A percentile compares a stretch with the other conserved stretches of the same genome.
Evolutionary conservation across 2,888 invertebrate species (phyloP).

Genomic region (Minunthozetes semirufus): DNA sequence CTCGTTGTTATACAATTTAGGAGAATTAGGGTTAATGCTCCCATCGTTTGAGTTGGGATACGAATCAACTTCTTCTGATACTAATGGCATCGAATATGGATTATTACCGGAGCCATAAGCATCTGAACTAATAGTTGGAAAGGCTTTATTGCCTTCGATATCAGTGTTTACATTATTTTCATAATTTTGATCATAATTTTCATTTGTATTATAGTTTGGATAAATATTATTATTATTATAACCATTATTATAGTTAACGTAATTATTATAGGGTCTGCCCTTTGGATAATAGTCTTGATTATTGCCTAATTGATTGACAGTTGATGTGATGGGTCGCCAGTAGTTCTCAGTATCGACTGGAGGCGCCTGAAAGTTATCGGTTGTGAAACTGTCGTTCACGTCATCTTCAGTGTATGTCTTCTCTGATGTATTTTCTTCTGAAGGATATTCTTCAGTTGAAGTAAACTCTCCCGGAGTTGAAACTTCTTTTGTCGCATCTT

Average conservation of each 20-base stretch:
- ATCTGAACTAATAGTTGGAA: not conserved
- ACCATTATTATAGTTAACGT: not conserved
- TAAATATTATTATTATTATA: conserved; percentile 1
- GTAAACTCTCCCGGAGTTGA: too few relatives aligned
- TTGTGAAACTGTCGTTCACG: not conserved
- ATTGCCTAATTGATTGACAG: not conserved
- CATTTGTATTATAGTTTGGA: not conserved
- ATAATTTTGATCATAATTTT: not conserved
- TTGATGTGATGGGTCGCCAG: not conserved
- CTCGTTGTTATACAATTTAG: not conserved
- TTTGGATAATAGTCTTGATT: not conserved
- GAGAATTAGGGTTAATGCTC: not conserved
- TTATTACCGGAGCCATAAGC: not conserved
- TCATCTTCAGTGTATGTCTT: not conserved
- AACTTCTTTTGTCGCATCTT: too few relatives aligned
- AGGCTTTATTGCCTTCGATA: not conserved
- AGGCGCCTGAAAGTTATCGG: not conserved
- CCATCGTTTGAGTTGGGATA: not conserved
- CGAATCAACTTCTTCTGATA: not conserved
- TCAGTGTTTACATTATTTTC: not conserved
- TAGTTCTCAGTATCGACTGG: not conserved
- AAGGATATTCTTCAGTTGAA: not conserved
- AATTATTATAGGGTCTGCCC: not conserved
- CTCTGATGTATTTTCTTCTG: not conserved
- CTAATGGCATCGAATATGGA: conserved; percentile 13